A percentile compares a stretch with the other conserved stretches of the same genome.
Evolutionary conservation across 2,113 vertebrate species (phyloP).

Genomic region (Prietella phreatophila): DNA sequence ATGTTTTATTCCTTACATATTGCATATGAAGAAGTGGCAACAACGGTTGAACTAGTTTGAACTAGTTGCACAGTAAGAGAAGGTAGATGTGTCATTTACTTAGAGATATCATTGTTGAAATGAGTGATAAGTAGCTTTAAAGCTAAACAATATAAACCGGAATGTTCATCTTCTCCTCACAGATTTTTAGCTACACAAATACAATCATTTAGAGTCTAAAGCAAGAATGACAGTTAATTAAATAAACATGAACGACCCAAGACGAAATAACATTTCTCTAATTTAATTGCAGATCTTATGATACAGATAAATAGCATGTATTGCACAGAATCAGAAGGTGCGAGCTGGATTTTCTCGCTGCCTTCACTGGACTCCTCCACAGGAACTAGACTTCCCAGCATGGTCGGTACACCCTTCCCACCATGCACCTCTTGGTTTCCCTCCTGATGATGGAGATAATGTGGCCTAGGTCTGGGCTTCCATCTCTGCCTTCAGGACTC

Average conservation of each 20-base stretch:
- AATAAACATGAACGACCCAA: slow-evolving; percentile 4
- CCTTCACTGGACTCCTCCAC: neutral
- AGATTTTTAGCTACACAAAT: neutral
- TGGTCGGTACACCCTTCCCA: slow-evolving; percentile 77
- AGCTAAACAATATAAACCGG: neutral
- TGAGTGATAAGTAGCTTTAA: neutral
- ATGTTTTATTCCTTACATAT: neutral
- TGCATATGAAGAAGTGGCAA: no score
- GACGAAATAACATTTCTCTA: slow-evolving; percentile 16
- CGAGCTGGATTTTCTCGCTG: neutral
- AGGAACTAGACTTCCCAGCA: slow-evolving; percentile 73
- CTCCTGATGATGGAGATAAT: slow-evolving; percentile 67
- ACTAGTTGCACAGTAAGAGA: neutral
- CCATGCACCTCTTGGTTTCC: slow-evolving; percentile 78
- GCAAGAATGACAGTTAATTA: neutral
- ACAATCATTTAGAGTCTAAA: neutral
- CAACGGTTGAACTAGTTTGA: neutral
- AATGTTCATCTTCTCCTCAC: neutral
- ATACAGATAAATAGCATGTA: slow-evolving; percentile 31
- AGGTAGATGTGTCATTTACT: neutral
- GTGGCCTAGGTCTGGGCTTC: slow-evolving; percentile 50
- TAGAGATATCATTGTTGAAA: neutral
- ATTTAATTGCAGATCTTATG: slow-evolving; percentile 35
- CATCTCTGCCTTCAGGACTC: slow-evolving; percentile 54
- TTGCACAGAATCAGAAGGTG: neutral